A percentile compares a stretch with the other conserved stretches of the same genome.
These are phyloP conservation scores for Sipha maydis DNA, from an alignment of 2,888 invertebrate species.

Conservation along the genomic window DNA sequence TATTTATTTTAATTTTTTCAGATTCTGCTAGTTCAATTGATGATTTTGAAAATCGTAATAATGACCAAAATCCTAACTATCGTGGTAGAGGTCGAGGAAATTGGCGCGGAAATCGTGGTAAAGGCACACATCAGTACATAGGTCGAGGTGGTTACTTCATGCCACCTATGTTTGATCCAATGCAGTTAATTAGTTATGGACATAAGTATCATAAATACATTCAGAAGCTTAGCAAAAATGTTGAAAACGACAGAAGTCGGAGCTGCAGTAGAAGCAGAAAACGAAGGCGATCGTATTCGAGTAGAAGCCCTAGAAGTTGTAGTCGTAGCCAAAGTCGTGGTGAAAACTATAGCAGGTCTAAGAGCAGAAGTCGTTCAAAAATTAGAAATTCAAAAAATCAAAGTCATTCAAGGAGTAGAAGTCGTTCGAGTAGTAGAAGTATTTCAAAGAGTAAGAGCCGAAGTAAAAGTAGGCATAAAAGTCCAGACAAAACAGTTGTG, in stretches of 20 bases:
- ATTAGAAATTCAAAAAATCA: conserved; percentile 63
- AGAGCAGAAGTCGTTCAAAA: conserved; percentile 63
- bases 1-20: conserved; percentile 14
- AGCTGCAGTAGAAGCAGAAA: conserved; percentile 66
- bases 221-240: conserved; percentile 72
- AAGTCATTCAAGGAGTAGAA: conserved; percentile 62
- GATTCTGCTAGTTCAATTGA: background rate
- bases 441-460: conserved; percentile 64
- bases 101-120: conserved; percentile 64
- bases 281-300: conserved; percentile 66
- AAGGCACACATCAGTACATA: conserved; percentile 50
- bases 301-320: conserved; percentile 67
- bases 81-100: conserved; percentile 64
- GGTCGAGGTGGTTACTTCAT: conserved; percentile 58
- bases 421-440: conserved; percentile 63
- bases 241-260: conserved; percentile 68
- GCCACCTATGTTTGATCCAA: conserved; percentile 63
- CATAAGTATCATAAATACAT: conserved; percentile 68
- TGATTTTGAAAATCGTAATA: conserved; percentile 22
- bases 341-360: conserved; percentile 62
- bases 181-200: conserved; percentile 63
- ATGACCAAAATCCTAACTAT: conserved; percentile 5
- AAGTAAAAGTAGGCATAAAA: conserved; percentile 35
- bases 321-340: conserved; percentile 66
- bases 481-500: background rate